Conservation (phyloP, 2,797 vertebrate species). For the Chelonia mydas region DNA sequence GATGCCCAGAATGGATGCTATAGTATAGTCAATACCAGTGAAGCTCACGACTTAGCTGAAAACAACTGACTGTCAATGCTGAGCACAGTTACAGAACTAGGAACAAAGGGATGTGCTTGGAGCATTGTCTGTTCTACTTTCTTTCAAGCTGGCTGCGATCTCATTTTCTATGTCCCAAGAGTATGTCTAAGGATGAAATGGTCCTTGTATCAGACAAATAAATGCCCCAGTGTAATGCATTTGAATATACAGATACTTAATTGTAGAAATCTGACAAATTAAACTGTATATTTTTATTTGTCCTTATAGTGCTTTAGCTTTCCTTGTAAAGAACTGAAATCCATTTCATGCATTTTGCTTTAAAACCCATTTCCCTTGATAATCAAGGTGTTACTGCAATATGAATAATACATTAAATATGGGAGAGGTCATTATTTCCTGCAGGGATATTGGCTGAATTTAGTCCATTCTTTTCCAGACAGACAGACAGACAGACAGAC, state of each 20-base stretch:
- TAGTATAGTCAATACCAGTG: fast-evolving
- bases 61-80: not conserved
- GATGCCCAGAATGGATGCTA: not conserved
- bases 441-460: not conserved
- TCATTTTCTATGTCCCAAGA: not conserved
- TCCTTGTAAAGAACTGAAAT: not conserved
- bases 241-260: not conserved
- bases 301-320: not conserved
- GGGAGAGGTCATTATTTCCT: not conserved
- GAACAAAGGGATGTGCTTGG: not conserved
- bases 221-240: not conserved
- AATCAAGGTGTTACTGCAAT: not conserved
- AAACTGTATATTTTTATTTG: not conserved
- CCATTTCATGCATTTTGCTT: not conserved
- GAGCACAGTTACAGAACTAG: not conserved
- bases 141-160: not conserved
- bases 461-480: not conserved
- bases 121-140: not conserved
- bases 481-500: not conserved
- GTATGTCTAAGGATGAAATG: not conserved
- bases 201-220: not conserved
- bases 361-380: not conserved
- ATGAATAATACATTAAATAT: not conserved
- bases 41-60: fast-evolving
- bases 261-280: not conserved